Evolutionary conservation across 2,888 invertebrate genomes (phyloP).

Genomic region (Nephrotoma flavescens): DNA sequence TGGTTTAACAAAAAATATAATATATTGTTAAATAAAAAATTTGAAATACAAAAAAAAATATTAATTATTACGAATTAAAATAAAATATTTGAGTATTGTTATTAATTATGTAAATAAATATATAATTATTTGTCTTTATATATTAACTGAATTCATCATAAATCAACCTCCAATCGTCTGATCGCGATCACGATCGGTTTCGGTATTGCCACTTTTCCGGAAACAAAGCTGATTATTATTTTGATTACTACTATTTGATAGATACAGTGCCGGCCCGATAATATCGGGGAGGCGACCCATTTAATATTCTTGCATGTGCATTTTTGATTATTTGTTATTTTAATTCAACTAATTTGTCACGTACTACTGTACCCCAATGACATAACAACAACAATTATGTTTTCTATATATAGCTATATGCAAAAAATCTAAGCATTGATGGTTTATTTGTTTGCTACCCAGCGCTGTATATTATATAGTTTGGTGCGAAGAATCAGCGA

Average conservation of each 20-base stretch:
- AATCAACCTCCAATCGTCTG: not conserved
- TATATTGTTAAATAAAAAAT: not conserved
- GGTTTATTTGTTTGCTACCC: not conserved
- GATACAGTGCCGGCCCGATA: not conserved
- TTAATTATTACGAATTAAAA: not conserved
- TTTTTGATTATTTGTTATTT: not conserved
- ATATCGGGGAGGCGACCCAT: not conserved
- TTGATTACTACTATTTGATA: not conserved
- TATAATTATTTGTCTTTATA: not conserved
- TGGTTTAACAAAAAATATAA: not conserved
- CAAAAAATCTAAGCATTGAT: not conserved
- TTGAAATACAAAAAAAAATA: not conserved
- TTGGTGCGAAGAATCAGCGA: not conserved
- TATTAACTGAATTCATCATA: not conserved
- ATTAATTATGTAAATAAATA: not conserved
- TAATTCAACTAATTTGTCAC: not conserved
- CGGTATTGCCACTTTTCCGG: not conserved
- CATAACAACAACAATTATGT: too few species aligned
- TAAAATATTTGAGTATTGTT: not conserved
- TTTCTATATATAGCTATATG: not conserved
- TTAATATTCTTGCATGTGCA: not conserved
- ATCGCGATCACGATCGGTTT: not conserved
- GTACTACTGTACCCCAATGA: not conserved
- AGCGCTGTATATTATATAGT: not conserved
- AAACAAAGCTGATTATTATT: not conserved